Conservation (phyloP, 2,888 invertebrate genomes). For the Dynastes hyllus region DNA sequence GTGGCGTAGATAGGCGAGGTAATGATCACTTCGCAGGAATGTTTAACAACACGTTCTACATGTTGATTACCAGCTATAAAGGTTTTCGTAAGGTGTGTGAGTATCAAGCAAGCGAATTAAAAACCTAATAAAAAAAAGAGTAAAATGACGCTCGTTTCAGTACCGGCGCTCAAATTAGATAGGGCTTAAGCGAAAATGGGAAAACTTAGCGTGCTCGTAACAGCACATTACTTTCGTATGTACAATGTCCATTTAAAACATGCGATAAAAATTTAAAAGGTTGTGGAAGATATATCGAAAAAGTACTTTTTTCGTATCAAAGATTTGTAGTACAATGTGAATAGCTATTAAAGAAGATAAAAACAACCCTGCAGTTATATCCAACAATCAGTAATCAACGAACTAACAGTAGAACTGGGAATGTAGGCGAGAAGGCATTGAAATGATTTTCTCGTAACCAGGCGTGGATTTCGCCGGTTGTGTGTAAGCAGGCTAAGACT, state of each 20-base stretch:
- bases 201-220: constrained; percentile 1
- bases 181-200: constrained; percentile 1
- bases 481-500: no score
- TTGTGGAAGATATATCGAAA: not conserved
- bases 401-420: no score
- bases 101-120: constrained; percentile 9
- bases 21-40: not conserved
- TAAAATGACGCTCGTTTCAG: not conserved
- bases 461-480: no score
- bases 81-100: not conserved
- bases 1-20: not conserved
- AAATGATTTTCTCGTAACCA: no score
- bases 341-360: no score
- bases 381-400: no score
- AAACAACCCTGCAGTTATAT: no score
- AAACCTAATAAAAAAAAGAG: constrained; percentile 8
- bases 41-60: constrained; percentile 12
- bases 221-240: not conserved
- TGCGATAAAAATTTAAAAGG: not conserved
- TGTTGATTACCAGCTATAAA: constrained; percentile 12
- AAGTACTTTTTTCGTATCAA: not conserved
- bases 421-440: no score
- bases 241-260: not conserved
- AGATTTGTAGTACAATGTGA: no score
- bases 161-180: not conserved